phyloP scores from a whole-genome alignment of 2,797 vertebrate genomes.

The Enteromius fasciolatus region DNA sequence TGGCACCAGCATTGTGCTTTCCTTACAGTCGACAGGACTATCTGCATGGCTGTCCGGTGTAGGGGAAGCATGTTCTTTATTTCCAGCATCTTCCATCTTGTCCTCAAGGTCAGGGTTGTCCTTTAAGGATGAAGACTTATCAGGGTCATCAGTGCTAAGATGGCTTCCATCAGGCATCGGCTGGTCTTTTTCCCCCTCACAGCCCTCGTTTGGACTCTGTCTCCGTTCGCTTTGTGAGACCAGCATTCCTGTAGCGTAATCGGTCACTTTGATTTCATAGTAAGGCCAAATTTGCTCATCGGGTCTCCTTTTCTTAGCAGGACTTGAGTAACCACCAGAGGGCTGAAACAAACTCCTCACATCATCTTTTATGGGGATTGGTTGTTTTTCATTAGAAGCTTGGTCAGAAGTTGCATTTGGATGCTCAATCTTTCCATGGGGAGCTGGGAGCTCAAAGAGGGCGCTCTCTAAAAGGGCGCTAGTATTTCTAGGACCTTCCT shows the following conservation, averaged over 20 bases:
- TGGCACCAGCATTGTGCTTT: slow-evolving; percentile 78
- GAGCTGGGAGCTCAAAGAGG: slow-evolving; percentile 76
- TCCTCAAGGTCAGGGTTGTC: slow-evolving; percentile 81
- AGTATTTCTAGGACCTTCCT: slow-evolving; percentile 77
- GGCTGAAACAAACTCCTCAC: slow-evolving; percentile 81
- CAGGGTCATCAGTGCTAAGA: slow-evolving; percentile 78
- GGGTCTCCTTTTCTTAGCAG: slow-evolving; percentile 84
- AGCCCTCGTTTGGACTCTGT: slow-evolving; percentile 81
- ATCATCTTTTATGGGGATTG: slow-evolving; percentile 81
- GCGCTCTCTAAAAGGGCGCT: slow-evolving; percentile 77
- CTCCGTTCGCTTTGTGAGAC: slow-evolving; percentile 75
- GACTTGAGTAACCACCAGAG: slow-evolving; percentile 84
- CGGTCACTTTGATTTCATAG: slow-evolving; percentile 84
- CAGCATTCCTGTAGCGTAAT: slow-evolving; percentile 84
- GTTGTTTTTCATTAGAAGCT: slow-evolving; percentile 80
- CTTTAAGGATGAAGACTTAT: slow-evolving; percentile 79
- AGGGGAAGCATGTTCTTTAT: slow-evolving; percentile 72
- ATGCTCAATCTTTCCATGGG: slow-evolving; percentile 81
- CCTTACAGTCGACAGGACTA: slow-evolving; percentile 75
- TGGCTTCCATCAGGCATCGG: slow-evolving; percentile 79
- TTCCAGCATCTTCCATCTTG: slow-evolving; percentile 72
- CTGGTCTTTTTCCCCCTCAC: slow-evolving; percentile 81
- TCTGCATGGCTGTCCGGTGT: slow-evolving; percentile 80
- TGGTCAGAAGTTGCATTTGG: slow-evolving; percentile 82
- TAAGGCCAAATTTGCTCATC: slow-evolving; percentile 87